Conservation (phyloP, 2,888 invertebrate species). For the Euplexia lucipara region DNA sequence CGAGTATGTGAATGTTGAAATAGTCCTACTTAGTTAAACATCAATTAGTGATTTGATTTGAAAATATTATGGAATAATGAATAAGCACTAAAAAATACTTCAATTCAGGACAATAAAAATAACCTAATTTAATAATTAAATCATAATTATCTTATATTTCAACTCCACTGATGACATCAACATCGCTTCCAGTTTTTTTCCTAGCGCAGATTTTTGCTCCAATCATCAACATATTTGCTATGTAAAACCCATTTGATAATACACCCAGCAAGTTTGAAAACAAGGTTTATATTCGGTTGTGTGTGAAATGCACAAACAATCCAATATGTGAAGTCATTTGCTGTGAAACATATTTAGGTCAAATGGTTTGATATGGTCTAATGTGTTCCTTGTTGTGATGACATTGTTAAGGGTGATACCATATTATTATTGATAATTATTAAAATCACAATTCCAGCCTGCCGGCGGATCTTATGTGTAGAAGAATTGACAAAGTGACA, state of each 20-base stretch:
- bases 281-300: conserved; percentile 33
- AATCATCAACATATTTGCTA: conserved; percentile 15
- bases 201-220: conserved; percentile 23
- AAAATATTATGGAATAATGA: too few relatives aligned
- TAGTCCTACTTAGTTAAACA: too few relatives aligned
- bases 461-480: too few relatives aligned
- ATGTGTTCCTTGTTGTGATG: conserved; percentile 67
- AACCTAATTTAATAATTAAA: too few relatives aligned
- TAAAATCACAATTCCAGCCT: too few relatives aligned
- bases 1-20: too few relatives aligned
- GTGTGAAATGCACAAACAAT: conserved; percentile 46
- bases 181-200: conserved; percentile 43
- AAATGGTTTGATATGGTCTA: conserved; percentile 67
- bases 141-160: conserved; percentile 5
- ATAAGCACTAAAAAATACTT: too few relatives aligned
- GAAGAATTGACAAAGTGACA: too few relatives aligned
- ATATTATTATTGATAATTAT: not conserved
- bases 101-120: too few relatives aligned
- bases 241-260: not conserved
- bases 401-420: conserved; percentile 67
- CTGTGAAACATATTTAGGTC: conserved; percentile 73
- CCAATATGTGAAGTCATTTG: conserved; percentile 51
- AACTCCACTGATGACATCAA: conserved; percentile 56
- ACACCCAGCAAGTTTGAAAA: fast-evolving
- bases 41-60: too few relatives aligned